These are phyloP conservation scores for Umimayanthus chanpuru DNA, from an alignment of 92 coral and sea anemone species.

Conservation along the genomic window DNA sequence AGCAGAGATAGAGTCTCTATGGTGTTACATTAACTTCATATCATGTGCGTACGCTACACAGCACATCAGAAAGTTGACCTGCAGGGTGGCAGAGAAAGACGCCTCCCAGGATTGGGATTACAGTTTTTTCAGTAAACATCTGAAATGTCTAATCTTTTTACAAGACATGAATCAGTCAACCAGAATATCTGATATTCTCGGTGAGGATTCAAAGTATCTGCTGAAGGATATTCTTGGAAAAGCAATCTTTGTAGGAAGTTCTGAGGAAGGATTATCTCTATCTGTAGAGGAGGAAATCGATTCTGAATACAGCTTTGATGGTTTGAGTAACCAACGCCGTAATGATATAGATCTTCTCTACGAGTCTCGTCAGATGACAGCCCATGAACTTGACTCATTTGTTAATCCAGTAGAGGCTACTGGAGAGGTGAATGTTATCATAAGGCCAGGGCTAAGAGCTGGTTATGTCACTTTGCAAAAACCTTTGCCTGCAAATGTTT, in stretches of 20 bases:
- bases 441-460: constrained; percentile 4
- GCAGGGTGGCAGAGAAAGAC: not conserved
- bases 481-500: not conserved
- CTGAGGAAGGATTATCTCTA: constrained; percentile 10
- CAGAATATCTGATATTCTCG: constrained; percentile 21
- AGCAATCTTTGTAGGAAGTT: constrained; percentile 7
- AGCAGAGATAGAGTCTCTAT: not conserved
- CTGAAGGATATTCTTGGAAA: constrained; percentile 13
- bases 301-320: not conserved
- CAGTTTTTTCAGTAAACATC: constrained; percentile 1
- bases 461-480: constrained; percentile 12
- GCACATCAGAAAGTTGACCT: not conserved
- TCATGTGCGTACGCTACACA: constrained; percentile 8
- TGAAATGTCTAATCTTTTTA: constrained; percentile 7
- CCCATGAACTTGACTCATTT: not conserved
- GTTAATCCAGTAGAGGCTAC: not conserved
- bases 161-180: constrained; percentile 25
- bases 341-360: constrained; percentile 11
- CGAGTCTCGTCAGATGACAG: constrained; percentile 8
- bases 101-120: not conserved
- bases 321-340: not conserved
- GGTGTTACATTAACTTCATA: constrained; percentile 1
- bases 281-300: not conserved
- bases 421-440: constrained; percentile 4
- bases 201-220: constrained; percentile 12